Evolutionary conservation across 2,888 invertebrate species (phyloP), one percentile per base, ranked within the genome.

Genomic region (Pollenia labialis): DNA sequence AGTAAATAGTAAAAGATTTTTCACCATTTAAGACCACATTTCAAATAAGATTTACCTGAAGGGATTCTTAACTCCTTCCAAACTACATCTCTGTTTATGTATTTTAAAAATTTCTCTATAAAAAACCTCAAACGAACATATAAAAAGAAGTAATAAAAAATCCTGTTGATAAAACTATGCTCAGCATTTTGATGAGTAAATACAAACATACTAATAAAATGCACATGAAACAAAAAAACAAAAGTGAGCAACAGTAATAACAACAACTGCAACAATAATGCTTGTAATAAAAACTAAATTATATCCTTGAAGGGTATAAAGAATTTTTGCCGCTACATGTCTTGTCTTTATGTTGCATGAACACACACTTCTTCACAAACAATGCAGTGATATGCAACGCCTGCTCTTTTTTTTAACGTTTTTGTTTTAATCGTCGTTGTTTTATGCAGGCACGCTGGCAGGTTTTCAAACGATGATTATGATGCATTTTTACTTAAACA

Each of bases 181-280:
- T 71, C 64, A 85, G 87, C 87, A 87, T 87, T 87, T 87, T 87
- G 85, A 87, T 87, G 85, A 87, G 87, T 77, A 80, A 82, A 82
- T 85, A 68, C 56, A 44, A 23, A 90, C 89, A 91, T 91, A 90
- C 89, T 89, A 90, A 54, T 40, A 71, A 87, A 85, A 86, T 86
- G 50, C 42, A 60, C 54, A 74, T 88, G 54, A 58, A 77, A 87
- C 54, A 85, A 83, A 76, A 76, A 85, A 87, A 44, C 44, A 68
- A 75, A 50, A 66, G 50, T n/a, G 46, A 77, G 62, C 74, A 77
- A 54, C 62, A 60, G 60, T 58, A 58, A 42, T 48, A 81, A 58
- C 69, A 84, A 85, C 75, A 72, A 75, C 46, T 16, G 66, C 69
- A 76, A 56, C 48, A 75, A 75, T 50, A 81, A 75, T 72, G 60